phyloP scores from a whole-genome alignment of 2,888 invertebrate genomes.

The Nymphalis c-album region DNA sequence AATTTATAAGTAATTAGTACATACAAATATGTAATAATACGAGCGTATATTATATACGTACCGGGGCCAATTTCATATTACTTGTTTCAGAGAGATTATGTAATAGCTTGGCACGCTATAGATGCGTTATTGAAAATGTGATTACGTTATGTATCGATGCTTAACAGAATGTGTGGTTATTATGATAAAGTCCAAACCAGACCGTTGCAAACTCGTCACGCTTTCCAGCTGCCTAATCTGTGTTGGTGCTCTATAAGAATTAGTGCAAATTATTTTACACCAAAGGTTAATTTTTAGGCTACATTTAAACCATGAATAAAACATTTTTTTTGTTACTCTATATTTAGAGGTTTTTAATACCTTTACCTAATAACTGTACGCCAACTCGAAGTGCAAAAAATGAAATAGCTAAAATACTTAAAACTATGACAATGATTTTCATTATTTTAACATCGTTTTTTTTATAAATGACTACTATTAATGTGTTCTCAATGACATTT shows the following conservation, averaged over 20 bases:
- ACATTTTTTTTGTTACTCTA: slow-evolving; percentile 67
- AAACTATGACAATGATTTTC: slow-evolving; percentile 80
- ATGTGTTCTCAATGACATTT: slow-evolving; percentile 77
- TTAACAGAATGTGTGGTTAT: slow-evolving; percentile 13
- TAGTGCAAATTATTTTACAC: slow-evolving; percentile 61
- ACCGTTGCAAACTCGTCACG: slow-evolving; percentile 17
- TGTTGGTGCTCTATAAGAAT: slow-evolving; percentile 46
- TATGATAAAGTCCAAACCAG: slow-evolving; percentile 27
- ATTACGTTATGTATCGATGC: slow-evolving; percentile 9
- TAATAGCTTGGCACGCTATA: slow-evolving; percentile 28
- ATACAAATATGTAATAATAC: slow-evolving; percentile 49
- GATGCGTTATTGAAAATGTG: slow-evolving; percentile 15
- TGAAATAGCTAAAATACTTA: slow-evolving; percentile 77
- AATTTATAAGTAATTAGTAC: slow-evolving; percentile 73
- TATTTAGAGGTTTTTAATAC: slow-evolving; percentile 62
- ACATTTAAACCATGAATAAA: slow-evolving; percentile 74
- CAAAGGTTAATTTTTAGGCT: slow-evolving; percentile 65
- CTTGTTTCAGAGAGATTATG: slow-evolving; percentile 22
- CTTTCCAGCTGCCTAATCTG: slow-evolving; percentile 51
- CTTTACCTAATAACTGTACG: slow-evolving; percentile 73
- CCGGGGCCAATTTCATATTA: slow-evolving; percentile 39
- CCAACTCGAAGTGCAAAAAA: slow-evolving; percentile 75
- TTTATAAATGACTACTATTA: slow-evolving; percentile 76
- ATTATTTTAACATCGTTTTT: slow-evolving; percentile 69
- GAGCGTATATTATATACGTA: slow-evolving; percentile 46